Conservation (phyloP, 2,888 invertebrate genomes). For the Lasioglossum oenotherae region DNA sequence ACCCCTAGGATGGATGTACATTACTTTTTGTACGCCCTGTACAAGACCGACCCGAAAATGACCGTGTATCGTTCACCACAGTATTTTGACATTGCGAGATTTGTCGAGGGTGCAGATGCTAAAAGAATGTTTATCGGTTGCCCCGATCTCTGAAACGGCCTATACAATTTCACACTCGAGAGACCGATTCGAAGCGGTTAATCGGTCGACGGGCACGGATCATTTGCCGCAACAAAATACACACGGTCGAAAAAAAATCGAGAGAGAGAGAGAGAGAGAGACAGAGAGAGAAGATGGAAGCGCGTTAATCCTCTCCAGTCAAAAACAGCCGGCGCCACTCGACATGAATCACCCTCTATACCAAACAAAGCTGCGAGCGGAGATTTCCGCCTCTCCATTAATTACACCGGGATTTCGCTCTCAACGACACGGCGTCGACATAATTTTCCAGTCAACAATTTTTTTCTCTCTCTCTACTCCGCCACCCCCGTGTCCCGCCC, state of each 20-base stretch:
- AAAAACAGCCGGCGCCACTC: background rate
- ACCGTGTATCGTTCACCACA: background rate
- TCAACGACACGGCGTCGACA: constrained; percentile 21
- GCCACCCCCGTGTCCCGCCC: background rate
- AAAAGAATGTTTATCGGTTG: background rate
- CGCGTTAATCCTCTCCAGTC: constrained; percentile 9
- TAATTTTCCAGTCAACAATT: constrained; percentile 16
- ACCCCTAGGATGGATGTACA: too few species aligned
- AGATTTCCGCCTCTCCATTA: constrained; percentile 22
- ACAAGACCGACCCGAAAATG: background rate
- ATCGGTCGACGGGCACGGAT: background rate
- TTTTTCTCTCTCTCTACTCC: background rate
- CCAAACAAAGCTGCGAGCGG: constrained; percentile 14
- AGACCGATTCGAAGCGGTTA: background rate
- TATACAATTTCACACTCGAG: constrained; percentile 1
- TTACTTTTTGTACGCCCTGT: too few species aligned
- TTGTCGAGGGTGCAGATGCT: background rate
- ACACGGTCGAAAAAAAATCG: background rate
- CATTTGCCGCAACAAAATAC: constrained; percentile 13
- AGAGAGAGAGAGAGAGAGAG: background rate
- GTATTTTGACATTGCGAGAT: background rate
- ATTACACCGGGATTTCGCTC: constrained; percentile 18
- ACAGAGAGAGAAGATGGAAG: background rate
- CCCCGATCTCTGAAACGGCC: background rate
- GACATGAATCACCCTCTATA: constrained; percentile 15